Base-by-base conservation (phyloP, 2,113 vertebrate species). In the Plectropomus leopardus region DNA sequence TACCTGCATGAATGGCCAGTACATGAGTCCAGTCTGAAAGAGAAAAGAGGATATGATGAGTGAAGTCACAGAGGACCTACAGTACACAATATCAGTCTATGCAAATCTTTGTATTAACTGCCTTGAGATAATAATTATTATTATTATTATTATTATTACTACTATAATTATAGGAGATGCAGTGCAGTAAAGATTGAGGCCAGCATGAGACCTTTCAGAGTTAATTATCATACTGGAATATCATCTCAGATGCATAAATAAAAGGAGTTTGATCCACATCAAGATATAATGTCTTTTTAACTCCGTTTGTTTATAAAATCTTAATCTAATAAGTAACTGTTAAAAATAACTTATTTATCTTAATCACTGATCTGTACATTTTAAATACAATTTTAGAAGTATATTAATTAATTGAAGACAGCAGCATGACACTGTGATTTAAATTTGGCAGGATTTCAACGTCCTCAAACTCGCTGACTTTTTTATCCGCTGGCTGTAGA, bases 1-100 rank as follows among this genome's bases (percentile, higher is more conserved):
- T 94, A 99, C 96, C 97, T 98, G 97, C 88, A 97, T 96, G 63
- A 98, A 97, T n/a, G 97, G 97, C 97, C 98, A 98, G 92, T 97
- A 98, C 95, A 97, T 95, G 85, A 98, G 93, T 91, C 96, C 97
- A 1, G 93, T 96, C 98, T 98, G 94, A 79, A 96, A 96, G 63
- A 4, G 34, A 85, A 72, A 75, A 72, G 1, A 73, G 11, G 34
- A 74, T 1, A 63, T 3, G 1, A 1, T 53, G 15, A 78, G 2
- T 11, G 28, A 36, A 8, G 16, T 26, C 11, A 9, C 10, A 59
- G 5, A 58, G 8, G 13, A 53, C 21, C 3, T 17, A 54, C 55
- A 57, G 7, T 14, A 15, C 1, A 45, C 3, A 21, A 5, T 6
- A 30, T 7, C 11, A 2, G 19, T 36, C 30, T 19, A 34, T 13